Conservation (phyloP, 2,888 invertebrate genomes). For the Caenorhabditis macrosperma region DNA sequence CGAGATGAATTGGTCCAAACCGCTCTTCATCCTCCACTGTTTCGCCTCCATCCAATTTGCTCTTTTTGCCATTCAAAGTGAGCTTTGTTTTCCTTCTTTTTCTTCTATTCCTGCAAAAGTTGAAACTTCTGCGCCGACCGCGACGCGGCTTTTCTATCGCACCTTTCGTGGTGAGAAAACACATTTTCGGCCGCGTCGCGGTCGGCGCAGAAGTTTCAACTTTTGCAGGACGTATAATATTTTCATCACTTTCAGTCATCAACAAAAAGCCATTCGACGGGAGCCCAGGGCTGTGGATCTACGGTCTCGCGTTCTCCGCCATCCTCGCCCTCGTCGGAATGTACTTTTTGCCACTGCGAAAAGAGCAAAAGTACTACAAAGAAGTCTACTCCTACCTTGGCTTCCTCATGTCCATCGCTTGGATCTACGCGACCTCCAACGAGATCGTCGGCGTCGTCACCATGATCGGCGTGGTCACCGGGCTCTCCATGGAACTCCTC, state of each 20-base stretch:
- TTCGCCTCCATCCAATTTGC: slow-evolving; percentile 81
- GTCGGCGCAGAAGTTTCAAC: no score
- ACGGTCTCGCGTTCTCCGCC: slow-evolving; percentile 66
- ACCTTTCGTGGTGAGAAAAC: no score
- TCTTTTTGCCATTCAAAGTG: slow-evolving; percentile 49
- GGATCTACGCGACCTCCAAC: slow-evolving; percentile 84
- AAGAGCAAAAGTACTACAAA: slow-evolving; percentile 72
- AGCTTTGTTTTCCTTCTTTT: no score
- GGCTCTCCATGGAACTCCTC: slow-evolving; percentile 81
- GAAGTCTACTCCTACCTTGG: slow-evolving; percentile 82
- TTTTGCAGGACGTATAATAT: no score
- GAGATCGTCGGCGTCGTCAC: slow-evolving; percentile 84
- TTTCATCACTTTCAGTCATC: slow-evolving; percentile 48
- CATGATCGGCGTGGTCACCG: slow-evolving; percentile 84
- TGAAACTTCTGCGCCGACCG: no score
- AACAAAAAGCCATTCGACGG: slow-evolving; percentile 41
- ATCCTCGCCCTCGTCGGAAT: slow-evolving; percentile 63
- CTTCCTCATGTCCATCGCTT: slow-evolving; percentile 84
- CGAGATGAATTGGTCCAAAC: slow-evolving; percentile 83
- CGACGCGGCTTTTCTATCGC: no score
- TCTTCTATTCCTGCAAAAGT: background rate
- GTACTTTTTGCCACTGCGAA: slow-evolving; percentile 63
- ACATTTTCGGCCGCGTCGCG: no score
- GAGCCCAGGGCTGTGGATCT: slow-evolving; percentile 67
- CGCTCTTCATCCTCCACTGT: slow-evolving; percentile 83